Evolutionary conservation across 2,797 vertebrate genomes (phyloP), one percentile per base, ranked within the genome.

Genomic region (Perodicticus potto): DNA sequence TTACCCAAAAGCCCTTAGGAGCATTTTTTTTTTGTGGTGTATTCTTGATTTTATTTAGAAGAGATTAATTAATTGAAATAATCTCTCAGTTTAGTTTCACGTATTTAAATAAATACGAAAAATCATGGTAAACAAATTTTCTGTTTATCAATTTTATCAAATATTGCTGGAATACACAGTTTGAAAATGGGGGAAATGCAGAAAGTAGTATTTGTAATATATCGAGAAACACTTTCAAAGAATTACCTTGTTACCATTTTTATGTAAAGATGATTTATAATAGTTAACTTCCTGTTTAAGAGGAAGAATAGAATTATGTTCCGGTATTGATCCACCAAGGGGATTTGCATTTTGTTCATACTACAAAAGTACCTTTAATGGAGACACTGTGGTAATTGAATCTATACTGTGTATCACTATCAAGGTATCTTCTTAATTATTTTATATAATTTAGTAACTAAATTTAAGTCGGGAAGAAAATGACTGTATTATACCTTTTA

Each of bases 311-410:
- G 97, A 98, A 98, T 98, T 98, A 98, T 98, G 98, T 98, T 98
- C 98, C 98, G 94, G 96, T 99, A 99, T 99, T 98, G 98, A 98
- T 99, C 98, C 97, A 97, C 98, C 98, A 98, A 98, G 98, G 98
- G 98, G 98, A 98, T 98, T 98, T 99, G 98, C 98, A 98, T 99
- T 99, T 98, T 99, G 98, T 98, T 98, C 98, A 97, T 98, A 98
- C 98, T 98, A 98, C 99, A 98, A 99, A 99, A 99, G 98, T 98
- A 97, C 98, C 98, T 98, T 98, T 98, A 99, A 99, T 98, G 98
- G 98, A 98, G 98, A 98, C 98, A 98, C 97, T 76, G 98, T 78
- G 90, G 98, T 98, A 99, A 99, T 98, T 99, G 98, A 99, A 99
- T 99, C 98, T 98, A 98, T 98, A 98, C 97, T 98, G 98, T 98